Evolutionary conservation across 2,888 invertebrate species (phyloP), one percentile per base, ranked within the genome.

Genomic region (Amiota minor): DNA sequence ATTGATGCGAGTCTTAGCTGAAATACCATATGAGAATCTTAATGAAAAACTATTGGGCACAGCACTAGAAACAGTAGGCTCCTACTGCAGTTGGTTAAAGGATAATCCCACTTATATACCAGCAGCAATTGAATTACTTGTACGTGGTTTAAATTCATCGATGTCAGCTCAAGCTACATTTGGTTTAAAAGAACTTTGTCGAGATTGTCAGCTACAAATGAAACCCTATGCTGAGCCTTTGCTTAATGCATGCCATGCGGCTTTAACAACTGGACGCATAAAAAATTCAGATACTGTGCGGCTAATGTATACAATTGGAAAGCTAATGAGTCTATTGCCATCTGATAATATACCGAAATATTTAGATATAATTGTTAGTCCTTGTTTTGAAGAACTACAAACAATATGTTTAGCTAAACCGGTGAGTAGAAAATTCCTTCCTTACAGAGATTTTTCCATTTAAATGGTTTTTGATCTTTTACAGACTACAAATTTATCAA

Each of bases 51-150:
- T 95, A 64, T 90, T 95, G 69, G 92, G 92, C 49, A 94, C 95
- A 0, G 93, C 95, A 12, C 91, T 96, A 65, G 94, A 95, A 84
- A 94, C 95, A 71, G 92, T 96, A 70, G 96, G 96, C 67, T 93
- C 95, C 0, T 97, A 96, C 90, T 95, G 97, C 20, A 93, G 95
- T 80, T 98, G 97, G 97, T 92, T 97, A 73, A 92, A 92, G 76
- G 92, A 91, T 69, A 93, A 95, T 89, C 93, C 94, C 0, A 91
- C 92, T 18, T 92, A 93, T 88, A 90, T 96, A 77, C 91, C 91
- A 45, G 91, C 92, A 74, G 92, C 94, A 9, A 91, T 96, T 72
- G 93, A 94, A n/a, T 89, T 96, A 23, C 90, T 95, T 3, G 91
- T 92, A 16, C 90, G 93, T 50, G 94, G 95, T 1, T 89, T 96